Percentiles rank a stretch among this genome's conserved stretches.
These are phyloP conservation scores for Drosophila rufa DNA, from an alignment of 1,140 invertebrate species.

Conservation along the genomic window DNA sequence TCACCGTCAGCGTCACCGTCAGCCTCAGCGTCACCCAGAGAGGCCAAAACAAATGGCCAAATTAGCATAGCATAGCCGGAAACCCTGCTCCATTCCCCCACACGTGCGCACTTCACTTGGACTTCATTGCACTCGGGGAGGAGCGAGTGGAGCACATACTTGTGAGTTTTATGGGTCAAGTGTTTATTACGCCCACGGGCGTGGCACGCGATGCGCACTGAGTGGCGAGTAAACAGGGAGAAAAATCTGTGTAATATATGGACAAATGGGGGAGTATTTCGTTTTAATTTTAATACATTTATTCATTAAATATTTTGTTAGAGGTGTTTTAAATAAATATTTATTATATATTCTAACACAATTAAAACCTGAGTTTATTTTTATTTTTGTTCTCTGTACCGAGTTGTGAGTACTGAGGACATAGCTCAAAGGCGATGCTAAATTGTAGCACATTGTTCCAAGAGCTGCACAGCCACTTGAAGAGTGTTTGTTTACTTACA, in stretches of 20 bases:
- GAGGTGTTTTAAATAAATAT: too few relatives aligned
- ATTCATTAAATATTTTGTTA: too few relatives aligned
- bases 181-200: conserved; percentile 79
- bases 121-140: conserved; percentile 74
- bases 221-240: background rate
- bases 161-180: conserved; percentile 79
- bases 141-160: conserved; percentile 67
- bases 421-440: conserved; percentile 58
- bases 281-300: too few relatives aligned
- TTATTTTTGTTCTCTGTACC: background rate
- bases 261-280: background rate
- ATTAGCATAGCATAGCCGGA: conserved; percentile 63
- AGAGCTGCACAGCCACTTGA: conserved; percentile 27
- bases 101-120: conserved; percentile 79
- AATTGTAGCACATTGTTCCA: conserved; percentile 78
- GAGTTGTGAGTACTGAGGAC: background rate
- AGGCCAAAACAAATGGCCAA: conserved; percentile 71
- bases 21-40: conserved; percentile 1
- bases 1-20: conserved; percentile 10
- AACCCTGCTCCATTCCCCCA: conserved; percentile 13
- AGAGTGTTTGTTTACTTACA: conserved; percentile 80
- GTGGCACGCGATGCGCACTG: conserved; percentile 46
- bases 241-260: conserved; percentile 1
- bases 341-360: too few relatives aligned
- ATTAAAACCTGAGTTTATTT: background rate